Percentiles rank a stretch among this genome's conserved stretches.
These are phyloP conservation scores for Copsychus sechellarum DNA, from an alignment of 2,113 vertebrate genomes.

Conservation along the genomic window DNA sequence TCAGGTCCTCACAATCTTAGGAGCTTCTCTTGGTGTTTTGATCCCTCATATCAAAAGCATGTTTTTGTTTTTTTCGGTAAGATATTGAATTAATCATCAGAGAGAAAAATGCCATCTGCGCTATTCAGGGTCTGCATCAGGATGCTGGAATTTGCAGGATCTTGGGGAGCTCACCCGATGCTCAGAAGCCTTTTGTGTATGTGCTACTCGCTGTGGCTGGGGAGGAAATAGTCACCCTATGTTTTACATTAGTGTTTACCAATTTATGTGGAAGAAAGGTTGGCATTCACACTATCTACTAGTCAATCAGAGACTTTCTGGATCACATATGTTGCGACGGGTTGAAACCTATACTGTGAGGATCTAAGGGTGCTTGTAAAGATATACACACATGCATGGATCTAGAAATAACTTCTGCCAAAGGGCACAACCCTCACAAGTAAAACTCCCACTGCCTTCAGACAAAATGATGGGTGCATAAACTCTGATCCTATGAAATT, in stretches of 20 bases:
- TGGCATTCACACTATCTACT: neutral
- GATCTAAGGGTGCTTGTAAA: neutral
- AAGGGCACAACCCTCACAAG: neutral
- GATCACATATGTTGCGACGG: neutral
- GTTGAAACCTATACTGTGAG: neutral
- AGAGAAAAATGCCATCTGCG: conserved; percentile 72
- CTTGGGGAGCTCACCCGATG: neutral
- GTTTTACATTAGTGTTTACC: conserved; percentile 21
- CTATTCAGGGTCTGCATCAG: conserved; percentile 64
- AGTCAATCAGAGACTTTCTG: conserved; percentile 5
- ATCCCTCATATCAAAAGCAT: conserved; percentile 78
- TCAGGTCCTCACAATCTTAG: conserved; percentile 78
- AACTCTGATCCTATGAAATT: neutral
- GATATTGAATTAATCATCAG: conserved; percentile 75
- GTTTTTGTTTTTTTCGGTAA: conserved; percentile 66
- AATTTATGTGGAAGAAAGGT: neutral
- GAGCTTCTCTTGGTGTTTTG: conserved; percentile 76
- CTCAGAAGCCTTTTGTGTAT: conserved; percentile 18
- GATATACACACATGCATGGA: neutral
- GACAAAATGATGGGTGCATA: neutral
- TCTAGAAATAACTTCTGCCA: neutral
- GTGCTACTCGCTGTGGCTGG: conserved; percentile 11
- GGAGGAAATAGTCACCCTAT: conserved; percentile 15
- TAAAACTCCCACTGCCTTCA: neutral
- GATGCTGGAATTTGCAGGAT: conserved; percentile 41